Evolutionary conservation across 2,113 vertebrate species (phyloP).

Genomic region (Grantiella picta): DNA sequence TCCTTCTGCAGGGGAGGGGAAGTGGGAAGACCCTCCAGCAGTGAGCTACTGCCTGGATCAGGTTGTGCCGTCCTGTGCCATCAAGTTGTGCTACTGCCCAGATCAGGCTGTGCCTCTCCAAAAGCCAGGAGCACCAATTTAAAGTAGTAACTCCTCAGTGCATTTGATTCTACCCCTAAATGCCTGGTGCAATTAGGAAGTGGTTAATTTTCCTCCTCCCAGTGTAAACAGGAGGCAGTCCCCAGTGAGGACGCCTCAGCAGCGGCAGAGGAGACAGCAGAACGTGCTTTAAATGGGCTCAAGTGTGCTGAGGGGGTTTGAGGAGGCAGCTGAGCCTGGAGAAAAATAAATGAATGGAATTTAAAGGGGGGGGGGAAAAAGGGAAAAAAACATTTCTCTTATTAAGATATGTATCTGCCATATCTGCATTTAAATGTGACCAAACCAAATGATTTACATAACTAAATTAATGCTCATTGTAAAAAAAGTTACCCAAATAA

Average conservation of each 20-base stretch:
- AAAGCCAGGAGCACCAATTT: background rate
- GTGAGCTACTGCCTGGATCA: rapidly evolving
- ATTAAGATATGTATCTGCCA: background rate
- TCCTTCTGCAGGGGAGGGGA: background rate
- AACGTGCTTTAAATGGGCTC: rapidly evolving
- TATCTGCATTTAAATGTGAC: background rate
- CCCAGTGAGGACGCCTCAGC: rapidly evolving
- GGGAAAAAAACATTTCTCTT: background rate
- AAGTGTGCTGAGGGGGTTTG: background rate
- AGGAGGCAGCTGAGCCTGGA: background rate
- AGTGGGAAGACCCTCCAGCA: background rate
- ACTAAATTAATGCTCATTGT: background rate
- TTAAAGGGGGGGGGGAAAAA: background rate
- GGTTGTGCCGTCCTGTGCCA: background rate
- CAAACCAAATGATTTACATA: background rate
- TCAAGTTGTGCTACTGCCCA: no score
- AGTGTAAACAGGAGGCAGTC: background rate
- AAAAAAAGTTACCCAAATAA: background rate
- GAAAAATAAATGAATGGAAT: background rate
- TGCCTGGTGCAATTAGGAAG: background rate
- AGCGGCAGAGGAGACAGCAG: rapidly evolving
- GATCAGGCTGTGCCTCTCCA: background rate
- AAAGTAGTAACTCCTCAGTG: background rate
- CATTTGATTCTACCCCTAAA: background rate
- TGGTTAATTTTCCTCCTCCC: background rate